Base-by-base conservation (phyloP, 2,113 vertebrate species). In the Petrocephalus microphthalmus region DNA sequence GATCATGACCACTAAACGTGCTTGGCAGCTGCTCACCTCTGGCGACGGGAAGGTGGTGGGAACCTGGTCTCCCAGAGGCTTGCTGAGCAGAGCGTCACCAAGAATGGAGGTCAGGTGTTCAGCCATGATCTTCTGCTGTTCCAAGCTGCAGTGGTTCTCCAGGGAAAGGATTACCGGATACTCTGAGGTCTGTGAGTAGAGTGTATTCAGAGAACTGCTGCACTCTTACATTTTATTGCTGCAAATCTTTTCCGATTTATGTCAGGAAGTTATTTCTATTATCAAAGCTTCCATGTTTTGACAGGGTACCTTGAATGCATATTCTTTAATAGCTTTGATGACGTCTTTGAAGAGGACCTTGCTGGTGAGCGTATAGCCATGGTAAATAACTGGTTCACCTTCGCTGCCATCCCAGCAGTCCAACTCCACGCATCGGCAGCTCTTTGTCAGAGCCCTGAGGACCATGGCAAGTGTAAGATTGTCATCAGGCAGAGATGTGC, bases 381-480 rank as follows among this genome's bases (percentile, higher is more conserved):
- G 98, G 93, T 99, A 99, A 94, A 99, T 98, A 57, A 97, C 33
- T 0, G 98, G 98, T 90, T 99, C 98, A 0, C 93, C 93, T 74
- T 98, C 96, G 0, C 96, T 95, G 5, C 98, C 98, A 0, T 99
- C 98, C 97, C 97, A 99, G 94, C 98, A 97, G 93, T 99, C 98
- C 88, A 99, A 92, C 91, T 99, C 98, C 94, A 99, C 92, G 19
- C 98, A 99, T 89, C 98, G 98, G 88, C 98, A 99, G 91, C 98
- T 96, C 93, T 97, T 98, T 91, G 95, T 95, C 87, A 99, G 94
- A 20, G 98, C 98, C 94, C 98, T 99, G 93, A 8, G n/a, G 17
- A 86, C 19, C 2, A 53, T 17, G 22, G 19, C 11, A 71, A 47
- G 17, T 84, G 37, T 22, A 42, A 84, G 49, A 37, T 11, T 20